phyloP scores from a whole-genome alignment of 2,888 invertebrate genomes.

The Sisyra terminalis region DNA sequence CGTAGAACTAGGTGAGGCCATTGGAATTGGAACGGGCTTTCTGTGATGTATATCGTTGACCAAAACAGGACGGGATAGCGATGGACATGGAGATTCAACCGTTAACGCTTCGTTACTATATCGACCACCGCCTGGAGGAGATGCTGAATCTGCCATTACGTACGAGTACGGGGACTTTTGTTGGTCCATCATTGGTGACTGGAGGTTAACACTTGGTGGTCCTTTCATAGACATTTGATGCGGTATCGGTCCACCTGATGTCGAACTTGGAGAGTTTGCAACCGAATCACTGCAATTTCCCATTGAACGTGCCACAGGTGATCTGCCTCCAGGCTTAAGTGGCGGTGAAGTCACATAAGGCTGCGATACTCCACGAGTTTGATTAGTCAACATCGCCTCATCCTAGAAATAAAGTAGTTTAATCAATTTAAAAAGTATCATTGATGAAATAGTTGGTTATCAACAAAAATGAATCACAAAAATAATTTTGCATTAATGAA shows the following conservation, averaged over 20 bases:
- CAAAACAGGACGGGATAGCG: not conserved
- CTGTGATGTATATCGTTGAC: not conserved
- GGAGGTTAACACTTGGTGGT: not conserved
- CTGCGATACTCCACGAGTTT: not conserved
- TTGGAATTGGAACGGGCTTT: not conserved
- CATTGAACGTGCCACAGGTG: slow-evolving; percentile 15
- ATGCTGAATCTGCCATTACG: not conserved
- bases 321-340: not conserved
- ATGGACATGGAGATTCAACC: not conserved
- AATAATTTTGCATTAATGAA: too few species aligned
- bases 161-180: slow-evolving; percentile 2
- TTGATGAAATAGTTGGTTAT: too few species aligned
- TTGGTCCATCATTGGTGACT: not conserved
- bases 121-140: not conserved
- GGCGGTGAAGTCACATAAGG: slow-evolving; percentile 2
- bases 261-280: slow-evolving; percentile 40
- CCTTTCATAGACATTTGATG: not conserved
- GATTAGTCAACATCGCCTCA: slow-evolving; percentile 3
- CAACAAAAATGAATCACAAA: too few species aligned
- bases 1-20: slow-evolving; percentile 1
- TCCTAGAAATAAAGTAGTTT: slow-evolving; percentile 3
- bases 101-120: not conserved
- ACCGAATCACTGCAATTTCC: slow-evolving; percentile 35
- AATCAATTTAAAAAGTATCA: not conserved
- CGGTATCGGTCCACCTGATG: slow-evolving; percentile 22